These are phyloP conservation scores for Argyrosomus regius DNA, from an alignment of 2,797 vertebrate species.

Conservation along the genomic window DNA sequence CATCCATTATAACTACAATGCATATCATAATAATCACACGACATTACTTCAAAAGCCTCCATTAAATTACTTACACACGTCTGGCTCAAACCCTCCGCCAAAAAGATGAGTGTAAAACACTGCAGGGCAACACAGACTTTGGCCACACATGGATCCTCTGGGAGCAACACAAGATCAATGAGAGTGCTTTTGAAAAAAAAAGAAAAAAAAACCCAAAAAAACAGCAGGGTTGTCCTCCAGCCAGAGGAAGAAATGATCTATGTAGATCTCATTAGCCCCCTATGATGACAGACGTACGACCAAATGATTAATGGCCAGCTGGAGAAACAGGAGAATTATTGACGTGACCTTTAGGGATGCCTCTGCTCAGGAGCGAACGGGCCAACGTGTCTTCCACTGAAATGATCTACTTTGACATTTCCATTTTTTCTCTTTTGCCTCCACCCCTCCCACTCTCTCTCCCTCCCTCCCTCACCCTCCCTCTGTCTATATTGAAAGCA, in stretches of 20 bases:
- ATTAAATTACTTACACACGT: constrained; percentile 21
- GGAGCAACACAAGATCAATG: constrained; percentile 71
- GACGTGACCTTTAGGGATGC: constrained; percentile 84
- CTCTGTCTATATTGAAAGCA: constrained; percentile 31
- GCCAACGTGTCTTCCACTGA: constrained; percentile 62
- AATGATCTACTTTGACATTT: constrained; percentile 78
- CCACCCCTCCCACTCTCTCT: background rate
- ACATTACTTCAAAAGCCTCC: constrained; percentile 22
- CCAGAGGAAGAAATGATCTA: constrained; percentile 78
- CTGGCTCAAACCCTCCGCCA: background rate
- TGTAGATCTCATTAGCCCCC: constrained; percentile 83
- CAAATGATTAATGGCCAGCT: constrained; percentile 82
- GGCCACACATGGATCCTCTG: constrained; percentile 56
- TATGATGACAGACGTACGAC: constrained; percentile 78
- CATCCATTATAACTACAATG: background rate
- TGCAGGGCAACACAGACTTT: constrained; percentile 28
- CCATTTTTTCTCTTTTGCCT: constrained; percentile 55
- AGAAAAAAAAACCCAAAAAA: background rate
- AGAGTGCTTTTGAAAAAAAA: constrained; percentile 12
- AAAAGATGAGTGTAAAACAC: constrained; percentile 29
- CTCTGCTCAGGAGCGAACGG: constrained; percentile 64
- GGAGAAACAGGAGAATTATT: constrained; percentile 81
- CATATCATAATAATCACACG: constrained; percentile 1
- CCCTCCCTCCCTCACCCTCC: background rate
- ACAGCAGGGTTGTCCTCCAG: constrained; percentile 69